Percentiles rank a stretch among this genome's conserved stretches.
Conservation (phyloP, 2,797 vertebrate species). For the Neoniphon sammara region DNA sequence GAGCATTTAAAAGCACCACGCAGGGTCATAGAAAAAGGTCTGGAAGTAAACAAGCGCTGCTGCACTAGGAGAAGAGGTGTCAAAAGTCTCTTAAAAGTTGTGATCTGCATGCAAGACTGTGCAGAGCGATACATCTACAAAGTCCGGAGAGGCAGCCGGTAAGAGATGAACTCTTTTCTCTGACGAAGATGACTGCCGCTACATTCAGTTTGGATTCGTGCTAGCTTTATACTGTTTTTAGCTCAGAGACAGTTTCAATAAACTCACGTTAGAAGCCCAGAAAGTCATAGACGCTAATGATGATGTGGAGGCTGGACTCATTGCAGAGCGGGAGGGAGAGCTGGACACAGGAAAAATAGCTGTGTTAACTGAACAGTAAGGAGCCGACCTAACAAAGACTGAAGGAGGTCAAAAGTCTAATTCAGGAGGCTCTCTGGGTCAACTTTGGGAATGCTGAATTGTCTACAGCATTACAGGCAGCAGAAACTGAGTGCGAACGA, state of each 20-base stretch:
- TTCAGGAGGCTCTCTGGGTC: constrained; percentile 18
- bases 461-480: constrained; percentile 22
- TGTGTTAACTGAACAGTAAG: constrained; percentile 6
- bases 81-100: too few relatives aligned
- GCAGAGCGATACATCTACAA: too few relatives aligned
- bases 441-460: constrained; percentile 2
- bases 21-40: neutral
- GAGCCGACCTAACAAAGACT: neutral
- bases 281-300: constrained; percentile 41
- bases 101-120: too few relatives aligned
- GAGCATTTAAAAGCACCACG: neutral
- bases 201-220: too few relatives aligned
- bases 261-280: constrained; percentile 28
- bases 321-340: constrained; percentile 16
- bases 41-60: neutral
- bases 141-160: too few relatives aligned
- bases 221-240: too few relatives aligned
- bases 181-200: too few relatives aligned
- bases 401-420: constrained; percentile 12
- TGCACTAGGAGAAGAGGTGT: too few relatives aligned
- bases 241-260: constrained; percentile 37
- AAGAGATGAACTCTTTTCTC: too few relatives aligned
- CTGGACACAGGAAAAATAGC: constrained; percentile 5
- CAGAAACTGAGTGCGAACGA: constrained; percentile 3
- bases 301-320: constrained; percentile 14